phyloP scores from a whole-genome alignment of 1,140 invertebrate species.

The Mesaphorura yosii region DNA sequence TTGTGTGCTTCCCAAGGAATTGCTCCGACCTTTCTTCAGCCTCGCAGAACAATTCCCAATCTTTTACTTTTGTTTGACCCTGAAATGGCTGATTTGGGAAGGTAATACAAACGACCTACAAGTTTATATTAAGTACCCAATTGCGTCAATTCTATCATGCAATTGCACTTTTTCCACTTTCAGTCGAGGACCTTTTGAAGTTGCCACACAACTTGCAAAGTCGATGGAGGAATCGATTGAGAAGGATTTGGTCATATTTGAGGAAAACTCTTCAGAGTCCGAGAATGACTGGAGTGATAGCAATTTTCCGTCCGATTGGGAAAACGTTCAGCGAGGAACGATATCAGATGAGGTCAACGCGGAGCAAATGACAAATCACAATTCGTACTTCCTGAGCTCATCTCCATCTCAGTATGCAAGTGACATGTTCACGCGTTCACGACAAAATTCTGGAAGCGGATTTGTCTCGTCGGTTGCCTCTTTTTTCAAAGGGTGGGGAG shows the following conservation, averaged over 20 bases:
- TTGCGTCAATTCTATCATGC: constrained; percentile 22
- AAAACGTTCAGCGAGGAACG: constrained; percentile 25
- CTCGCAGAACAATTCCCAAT: constrained; percentile 60
- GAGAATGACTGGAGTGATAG: constrained; percentile 23
- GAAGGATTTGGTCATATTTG: constrained; percentile 30
- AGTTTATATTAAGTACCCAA: constrained; percentile 13
- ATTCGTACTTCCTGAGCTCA: constrained; percentile 14
- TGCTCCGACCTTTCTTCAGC: constrained; percentile 45
- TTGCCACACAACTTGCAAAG: constrained; percentile 41
- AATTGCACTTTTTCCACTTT: constrained; percentile 32
- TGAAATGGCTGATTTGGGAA: constrained; percentile 53
- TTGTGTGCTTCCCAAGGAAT: constrained; percentile 62
- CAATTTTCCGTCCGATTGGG: constrained; percentile 29
- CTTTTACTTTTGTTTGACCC: constrained; percentile 55
- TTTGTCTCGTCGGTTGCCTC: constrained; percentile 29
- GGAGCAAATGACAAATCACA: constrained; percentile 25
- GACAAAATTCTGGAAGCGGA: constrained; percentile 15
- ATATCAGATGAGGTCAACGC: constrained; percentile 20
- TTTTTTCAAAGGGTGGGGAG: constrained; percentile 30
- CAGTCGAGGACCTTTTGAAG: constrained; percentile 47
- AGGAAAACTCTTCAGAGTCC: constrained; percentile 25
- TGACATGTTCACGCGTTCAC: constrained; percentile 24
- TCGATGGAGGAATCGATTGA: constrained; percentile 45
- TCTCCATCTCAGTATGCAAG: constrained; percentile 14
- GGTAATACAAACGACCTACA: constrained; percentile 38